Conservation (phyloP, 2,888 invertebrate genomes). For the Lutraria lutraria region DNA sequence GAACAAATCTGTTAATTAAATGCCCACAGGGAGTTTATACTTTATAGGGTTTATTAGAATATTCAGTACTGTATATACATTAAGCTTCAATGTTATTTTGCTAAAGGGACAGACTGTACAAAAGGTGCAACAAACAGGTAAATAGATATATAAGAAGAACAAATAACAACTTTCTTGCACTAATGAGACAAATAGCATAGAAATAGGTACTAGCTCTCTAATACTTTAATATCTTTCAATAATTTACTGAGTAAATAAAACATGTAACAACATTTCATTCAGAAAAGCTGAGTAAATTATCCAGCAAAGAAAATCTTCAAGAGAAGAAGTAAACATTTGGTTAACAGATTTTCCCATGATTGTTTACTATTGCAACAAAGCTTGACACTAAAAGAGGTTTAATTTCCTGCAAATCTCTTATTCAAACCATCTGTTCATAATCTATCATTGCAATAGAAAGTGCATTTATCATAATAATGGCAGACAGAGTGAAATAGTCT, state of each 20-base stretch:
- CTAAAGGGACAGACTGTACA: no score
- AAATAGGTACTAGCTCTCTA: not conserved
- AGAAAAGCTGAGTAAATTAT: not conserved
- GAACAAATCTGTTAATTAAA: no score
- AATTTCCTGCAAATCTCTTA: constrained; percentile 17
- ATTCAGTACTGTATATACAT: no score
- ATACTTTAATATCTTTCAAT: not conserved
- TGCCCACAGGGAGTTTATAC: no score
- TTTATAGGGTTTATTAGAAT: no score
- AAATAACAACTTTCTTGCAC: not conserved
- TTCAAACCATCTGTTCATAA: constrained; percentile 23
- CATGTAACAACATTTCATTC: not conserved
- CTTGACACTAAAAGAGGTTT: constrained; percentile 3
- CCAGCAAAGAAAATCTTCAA: not conserved
- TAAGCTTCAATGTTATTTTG: no score
- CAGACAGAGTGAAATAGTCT: not conserved
- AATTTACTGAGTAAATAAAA: not conserved
- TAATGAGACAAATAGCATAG: not conserved
- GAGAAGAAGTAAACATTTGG: constrained; percentile 27
- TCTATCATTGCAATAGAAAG: not conserved
- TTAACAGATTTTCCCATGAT: constrained; percentile 21
- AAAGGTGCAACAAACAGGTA: no score
- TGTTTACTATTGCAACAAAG: constrained; percentile 22
- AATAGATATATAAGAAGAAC: not conserved
- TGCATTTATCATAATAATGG: not conserved